Evolutionary conservation across 2,888 invertebrate genomes (phyloP).

Genomic region (Orgyia antiqua): DNA sequence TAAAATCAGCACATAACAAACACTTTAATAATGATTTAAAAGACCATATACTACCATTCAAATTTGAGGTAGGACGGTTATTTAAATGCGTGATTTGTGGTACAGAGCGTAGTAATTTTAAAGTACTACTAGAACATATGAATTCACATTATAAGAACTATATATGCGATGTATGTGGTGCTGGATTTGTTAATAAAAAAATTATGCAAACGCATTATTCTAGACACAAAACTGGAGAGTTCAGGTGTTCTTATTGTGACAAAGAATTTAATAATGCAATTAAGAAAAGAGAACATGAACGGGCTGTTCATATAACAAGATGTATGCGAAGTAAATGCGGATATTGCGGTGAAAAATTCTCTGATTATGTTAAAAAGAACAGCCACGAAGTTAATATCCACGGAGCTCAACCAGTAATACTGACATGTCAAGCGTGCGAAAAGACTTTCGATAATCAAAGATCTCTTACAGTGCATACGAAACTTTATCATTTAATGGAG

Average conservation of each 20-base stretch:
- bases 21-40: conserved; percentile 29
- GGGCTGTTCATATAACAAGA: conserved; percentile 34
- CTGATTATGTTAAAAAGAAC: conserved; percentile 55
- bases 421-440: conserved; percentile 65
- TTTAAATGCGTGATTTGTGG: conserved; percentile 32
- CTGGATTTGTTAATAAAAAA: conserved; percentile 55
- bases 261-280: conserved; percentile 42
- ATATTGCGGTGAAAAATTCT: conserved; percentile 51
- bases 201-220: conserved; percentile 34
- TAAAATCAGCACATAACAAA: conserved; percentile 30
- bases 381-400: conserved; percentile 52
- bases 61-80: conserved; percentile 25
- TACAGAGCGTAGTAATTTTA: conserved; percentile 37
- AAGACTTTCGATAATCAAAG: conserved; percentile 67
- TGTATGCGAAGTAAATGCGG: conserved; percentile 45
- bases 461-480: conserved; percentile 62
- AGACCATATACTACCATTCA: conserved; percentile 42
- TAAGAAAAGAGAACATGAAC: conserved; percentile 38
- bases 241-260: conserved; percentile 33
- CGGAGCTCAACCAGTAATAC: conserved; percentile 50
- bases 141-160: conserved; percentile 56
- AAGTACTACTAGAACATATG: conserved; percentile 49
- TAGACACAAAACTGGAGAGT: conserved; percentile 46
- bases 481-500: conserved; percentile 48
- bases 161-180: conserved; percentile 67